Evolutionary conservation across 2,113 vertebrate genomes (phyloP).

Genomic region (Trichomycterus rosablanca): DNA sequence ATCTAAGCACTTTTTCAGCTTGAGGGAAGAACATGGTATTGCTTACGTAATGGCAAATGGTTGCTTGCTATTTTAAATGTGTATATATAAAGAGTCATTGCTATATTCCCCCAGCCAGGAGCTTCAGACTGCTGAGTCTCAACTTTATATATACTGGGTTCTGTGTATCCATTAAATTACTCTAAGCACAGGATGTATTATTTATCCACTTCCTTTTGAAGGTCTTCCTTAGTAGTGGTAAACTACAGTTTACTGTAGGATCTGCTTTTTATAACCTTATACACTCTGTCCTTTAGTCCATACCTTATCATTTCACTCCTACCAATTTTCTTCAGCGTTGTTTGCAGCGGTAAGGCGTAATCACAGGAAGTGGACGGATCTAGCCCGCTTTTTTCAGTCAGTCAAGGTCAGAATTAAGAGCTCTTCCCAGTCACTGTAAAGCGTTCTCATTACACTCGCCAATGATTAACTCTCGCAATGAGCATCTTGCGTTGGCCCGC

Average conservation of each 20-base stretch:
- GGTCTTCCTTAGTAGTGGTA: slow-evolving; percentile 21
- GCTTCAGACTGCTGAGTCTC: slow-evolving; percentile 29
- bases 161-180: slow-evolving; percentile 50
- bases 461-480: slow-evolving; percentile 43
- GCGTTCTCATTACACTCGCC: slow-evolving; percentile 41
- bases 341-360: slow-evolving; percentile 8
- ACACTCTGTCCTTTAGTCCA: too few relatives aligned
- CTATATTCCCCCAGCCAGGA: neutral
- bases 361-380: slow-evolving; percentile 23
- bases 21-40: slow-evolving; percentile 4
- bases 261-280: slow-evolving; percentile 7
- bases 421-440: slow-evolving; percentile 1
- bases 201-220: slow-evolving; percentile 56
- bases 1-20: slow-evolving; percentile 1
- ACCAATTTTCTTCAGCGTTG: slow-evolving; percentile 11
- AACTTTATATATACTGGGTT: slow-evolving; percentile 26
- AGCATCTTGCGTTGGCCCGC: slow-evolving; percentile 31
- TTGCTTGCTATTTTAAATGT: slow-evolving; percentile 12
- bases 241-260: slow-evolving; percentile 35
- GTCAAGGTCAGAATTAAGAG: slow-evolving; percentile 29
- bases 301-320: slow-evolving; percentile 1
- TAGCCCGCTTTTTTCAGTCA: neutral
- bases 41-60: slow-evolving; percentile 1
- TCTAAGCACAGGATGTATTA: slow-evolving; percentile 61
- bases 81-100: neutral